These are phyloP conservation scores for Drosophila infuscata DNA, from an alignment of 2,888 invertebrate species.

Conservation along the genomic window DNA sequence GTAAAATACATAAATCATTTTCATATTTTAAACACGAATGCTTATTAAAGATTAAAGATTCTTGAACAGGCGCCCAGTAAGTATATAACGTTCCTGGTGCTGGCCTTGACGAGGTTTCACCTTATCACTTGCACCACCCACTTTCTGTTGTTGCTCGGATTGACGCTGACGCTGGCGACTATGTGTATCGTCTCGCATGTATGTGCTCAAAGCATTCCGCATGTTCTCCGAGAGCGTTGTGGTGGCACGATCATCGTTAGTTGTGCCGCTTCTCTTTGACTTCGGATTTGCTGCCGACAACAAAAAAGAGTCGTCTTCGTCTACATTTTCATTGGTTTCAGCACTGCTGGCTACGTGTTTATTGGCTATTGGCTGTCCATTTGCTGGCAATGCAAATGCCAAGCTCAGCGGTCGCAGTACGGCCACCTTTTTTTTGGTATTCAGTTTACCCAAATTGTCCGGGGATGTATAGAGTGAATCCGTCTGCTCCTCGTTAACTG, in stretches of 20 bases:
- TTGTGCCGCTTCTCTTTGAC: constrained; percentile 8
- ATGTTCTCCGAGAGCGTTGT: constrained; percentile 47
- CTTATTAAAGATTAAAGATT: constrained; percentile 57
- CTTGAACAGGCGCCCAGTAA: constrained; percentile 50
- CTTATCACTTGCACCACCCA: not conserved
- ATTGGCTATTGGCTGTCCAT: not conserved
- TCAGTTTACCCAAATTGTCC: constrained; percentile 27
- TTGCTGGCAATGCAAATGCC: constrained; percentile 17
- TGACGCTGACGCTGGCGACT: constrained; percentile 61
- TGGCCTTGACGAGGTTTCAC: constrained; percentile 24
- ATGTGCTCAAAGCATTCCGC: constrained; percentile 64
- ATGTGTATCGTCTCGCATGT: constrained; percentile 57
- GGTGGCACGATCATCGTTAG: constrained; percentile 9
- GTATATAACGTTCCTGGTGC: constrained; percentile 26
- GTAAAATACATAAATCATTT: constrained; percentile 52
- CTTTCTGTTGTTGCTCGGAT: constrained; percentile 12
- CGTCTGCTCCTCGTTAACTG: not conserved
- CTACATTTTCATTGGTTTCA: constrained; percentile 15
- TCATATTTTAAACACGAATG: constrained; percentile 27
- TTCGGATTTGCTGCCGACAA: constrained; percentile 3
- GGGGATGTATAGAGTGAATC: not conserved
- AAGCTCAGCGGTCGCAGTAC: constrained; percentile 49
- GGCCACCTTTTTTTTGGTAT: constrained; percentile 46
- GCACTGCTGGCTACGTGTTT: not conserved
- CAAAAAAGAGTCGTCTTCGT: not conserved